Evolutionary conservation across 2,888 invertebrate species (phyloP).

Genomic region (Cephus pygmeus): DNA sequence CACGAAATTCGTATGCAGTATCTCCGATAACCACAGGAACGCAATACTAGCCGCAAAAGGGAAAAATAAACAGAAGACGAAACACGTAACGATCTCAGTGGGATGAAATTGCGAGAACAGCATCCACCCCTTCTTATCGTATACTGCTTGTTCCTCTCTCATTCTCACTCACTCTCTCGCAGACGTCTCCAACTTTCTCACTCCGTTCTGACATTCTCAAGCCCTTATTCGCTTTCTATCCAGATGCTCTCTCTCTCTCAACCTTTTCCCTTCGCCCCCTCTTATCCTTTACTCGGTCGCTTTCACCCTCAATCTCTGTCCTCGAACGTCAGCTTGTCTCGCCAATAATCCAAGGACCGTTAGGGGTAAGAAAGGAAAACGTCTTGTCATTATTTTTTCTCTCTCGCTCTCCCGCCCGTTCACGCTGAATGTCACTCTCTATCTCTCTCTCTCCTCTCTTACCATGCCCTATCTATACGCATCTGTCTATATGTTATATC

Average conservation of each 20-base stretch:
- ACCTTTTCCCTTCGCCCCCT: background rate
- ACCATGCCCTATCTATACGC: constrained; percentile 7
- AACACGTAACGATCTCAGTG: background rate
- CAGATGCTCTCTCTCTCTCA: background rate
- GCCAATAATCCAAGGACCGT: background rate
- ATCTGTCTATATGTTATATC: background rate
- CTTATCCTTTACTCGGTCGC: background rate
- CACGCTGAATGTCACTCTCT: constrained; percentile 16
- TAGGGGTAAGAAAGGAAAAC: background rate
- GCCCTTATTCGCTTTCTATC: background rate
- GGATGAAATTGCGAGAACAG: background rate
- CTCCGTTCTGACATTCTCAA: background rate
- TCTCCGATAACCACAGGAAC: background rate
- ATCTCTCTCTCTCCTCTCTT: constrained; percentile 14
- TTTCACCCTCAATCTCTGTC: background rate
- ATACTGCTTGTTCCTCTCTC: background rate
- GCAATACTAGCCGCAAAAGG: background rate
- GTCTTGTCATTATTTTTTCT: background rate
- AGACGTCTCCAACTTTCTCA: background rate
- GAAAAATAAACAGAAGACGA: background rate
- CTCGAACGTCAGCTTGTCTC: background rate
- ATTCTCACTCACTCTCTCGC: background rate
- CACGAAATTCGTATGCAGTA: background rate
- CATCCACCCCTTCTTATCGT: background rate
- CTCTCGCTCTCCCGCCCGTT: constrained; percentile 29